Conservation (phyloP, 2,797 vertebrate species). For the Cossypha polioptera region DNA sequence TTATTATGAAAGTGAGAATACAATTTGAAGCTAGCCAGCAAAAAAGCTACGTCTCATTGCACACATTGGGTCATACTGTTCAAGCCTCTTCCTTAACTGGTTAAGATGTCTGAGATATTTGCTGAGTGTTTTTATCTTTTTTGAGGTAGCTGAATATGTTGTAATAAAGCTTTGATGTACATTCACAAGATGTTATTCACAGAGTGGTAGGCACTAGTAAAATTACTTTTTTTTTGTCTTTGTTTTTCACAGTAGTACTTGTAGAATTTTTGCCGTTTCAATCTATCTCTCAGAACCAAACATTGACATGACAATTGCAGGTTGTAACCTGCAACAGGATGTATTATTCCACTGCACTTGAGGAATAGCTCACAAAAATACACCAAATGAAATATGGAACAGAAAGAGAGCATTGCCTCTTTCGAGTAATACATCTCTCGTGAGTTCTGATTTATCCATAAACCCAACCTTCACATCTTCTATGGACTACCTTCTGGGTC, state of each 20-base stretch:
- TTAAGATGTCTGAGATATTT: not conserved
- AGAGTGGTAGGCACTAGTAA: not conserved
- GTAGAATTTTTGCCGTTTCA: not conserved
- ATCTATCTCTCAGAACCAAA: not conserved
- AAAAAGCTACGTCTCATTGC: not conserved
- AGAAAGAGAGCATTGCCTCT: not conserved
- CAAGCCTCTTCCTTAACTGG: not conserved
- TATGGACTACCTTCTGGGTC: not conserved
- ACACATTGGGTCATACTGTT: not conserved
- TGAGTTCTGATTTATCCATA: not conserved
- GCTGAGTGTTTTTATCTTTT: not conserved
- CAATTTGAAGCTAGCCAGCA: not conserved
- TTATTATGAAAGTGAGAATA: not conserved
- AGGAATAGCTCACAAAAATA: not conserved
- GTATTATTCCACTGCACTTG: not conserved
- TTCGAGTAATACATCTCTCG: not conserved
- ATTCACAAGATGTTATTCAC: not conserved
- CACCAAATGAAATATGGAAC: not conserved
- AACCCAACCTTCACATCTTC: not conserved
- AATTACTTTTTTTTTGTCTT: not conserved
- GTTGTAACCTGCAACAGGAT: not conserved
- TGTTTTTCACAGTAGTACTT: not conserved
- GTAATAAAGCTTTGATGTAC: not conserved
- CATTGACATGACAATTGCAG: not conserved
- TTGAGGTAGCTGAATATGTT: not conserved